These are phyloP conservation scores for Rhagophthalmus giganteus DNA, from an alignment of 2,888 invertebrate species.

Conservation along the genomic window DNA sequence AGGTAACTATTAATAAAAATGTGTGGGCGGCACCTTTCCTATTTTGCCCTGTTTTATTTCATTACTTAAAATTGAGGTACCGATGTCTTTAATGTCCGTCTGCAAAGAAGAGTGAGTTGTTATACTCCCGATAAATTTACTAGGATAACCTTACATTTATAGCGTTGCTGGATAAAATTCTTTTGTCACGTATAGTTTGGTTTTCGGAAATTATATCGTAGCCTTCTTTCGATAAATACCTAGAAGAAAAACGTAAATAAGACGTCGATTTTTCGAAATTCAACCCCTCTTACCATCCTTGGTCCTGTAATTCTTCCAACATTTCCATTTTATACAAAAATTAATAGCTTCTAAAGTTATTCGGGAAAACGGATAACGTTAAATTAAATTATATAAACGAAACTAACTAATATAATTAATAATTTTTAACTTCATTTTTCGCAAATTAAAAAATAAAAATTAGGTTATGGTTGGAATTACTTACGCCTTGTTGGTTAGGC, in stretches of 20 bases:
- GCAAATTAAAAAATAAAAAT: not conserved
- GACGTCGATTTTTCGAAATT: not conserved
- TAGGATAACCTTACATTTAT: constrained; percentile 18
- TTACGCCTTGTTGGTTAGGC: not conserved
- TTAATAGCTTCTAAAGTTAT: too few relatives aligned
- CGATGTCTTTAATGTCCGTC: constrained; percentile 80
- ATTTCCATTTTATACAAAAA: not conserved
- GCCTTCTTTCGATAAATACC: constrained; percentile 75
- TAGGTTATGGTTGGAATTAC: not conserved
- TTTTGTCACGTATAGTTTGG: constrained; percentile 62
- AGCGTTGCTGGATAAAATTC: constrained; percentile 7
- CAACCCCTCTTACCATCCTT: not conserved
- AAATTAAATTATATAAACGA: not conserved
- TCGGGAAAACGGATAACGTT: too few relatives aligned
- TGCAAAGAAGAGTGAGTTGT: constrained; percentile 51
- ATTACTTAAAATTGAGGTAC: constrained; percentile 72
- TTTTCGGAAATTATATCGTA: constrained; percentile 67
- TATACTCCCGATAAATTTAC: not conserved
- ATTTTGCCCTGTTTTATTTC: constrained; percentile 64
- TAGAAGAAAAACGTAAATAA: constrained; percentile 50
- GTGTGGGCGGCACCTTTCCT: constrained; percentile 56
- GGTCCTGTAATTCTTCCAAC: not conserved
- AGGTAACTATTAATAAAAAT: too few relatives aligned
- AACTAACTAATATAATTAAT: not conserved
- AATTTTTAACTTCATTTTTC: not conserved